A percentile compares a stretch with the other conserved stretches of the same genome.
Evolutionary conservation across 2,113 vertebrate species (phyloP).

Genomic region (Gadus chalcogrammus): DNA sequence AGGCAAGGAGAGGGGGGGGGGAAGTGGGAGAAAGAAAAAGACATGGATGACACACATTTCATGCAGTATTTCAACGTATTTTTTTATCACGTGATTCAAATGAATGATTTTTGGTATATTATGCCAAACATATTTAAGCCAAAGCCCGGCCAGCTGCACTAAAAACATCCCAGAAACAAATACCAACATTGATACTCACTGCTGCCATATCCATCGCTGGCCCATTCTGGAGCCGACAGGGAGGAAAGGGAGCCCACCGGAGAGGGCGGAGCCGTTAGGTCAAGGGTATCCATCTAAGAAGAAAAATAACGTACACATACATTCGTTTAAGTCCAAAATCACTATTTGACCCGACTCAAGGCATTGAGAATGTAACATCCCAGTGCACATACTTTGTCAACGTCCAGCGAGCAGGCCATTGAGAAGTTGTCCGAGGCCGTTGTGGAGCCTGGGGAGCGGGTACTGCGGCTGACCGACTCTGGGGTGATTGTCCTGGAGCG

Average conservation of each 20-base stretch:
- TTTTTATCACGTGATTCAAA: too few relatives aligned
- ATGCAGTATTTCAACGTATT: too few relatives aligned
- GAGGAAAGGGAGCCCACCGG: slow-evolving; percentile 71
- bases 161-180: neutral
- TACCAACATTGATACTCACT: slow-evolving; percentile 70
- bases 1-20: too few relatives aligned
- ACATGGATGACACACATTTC: too few relatives aligned
- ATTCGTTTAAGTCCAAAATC: too few relatives aligned
- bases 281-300: slow-evolving; percentile 74
- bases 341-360: too few relatives aligned
- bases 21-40: too few relatives aligned
- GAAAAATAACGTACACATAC: neutral
- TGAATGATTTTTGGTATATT: too few relatives aligned
- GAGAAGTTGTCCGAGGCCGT: slow-evolving; percentile 73
- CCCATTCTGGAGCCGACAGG: slow-evolving; percentile 64
- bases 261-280: slow-evolving; percentile 69
- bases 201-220: slow-evolving; percentile 74
- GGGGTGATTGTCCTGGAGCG: slow-evolving; percentile 53
- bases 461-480: slow-evolving; percentile 53
- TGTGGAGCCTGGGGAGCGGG: slow-evolving; percentile 51
- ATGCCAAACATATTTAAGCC: neutral
- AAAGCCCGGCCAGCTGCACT: too few relatives aligned
- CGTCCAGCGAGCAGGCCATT: slow-evolving; percentile 62
- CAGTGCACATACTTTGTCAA: slow-evolving; percentile 59
- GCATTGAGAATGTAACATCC: neutral